Evolutionary conservation across 2,888 invertebrate species (phyloP).

Genomic region (Lasius fuliginosus): DNA sequence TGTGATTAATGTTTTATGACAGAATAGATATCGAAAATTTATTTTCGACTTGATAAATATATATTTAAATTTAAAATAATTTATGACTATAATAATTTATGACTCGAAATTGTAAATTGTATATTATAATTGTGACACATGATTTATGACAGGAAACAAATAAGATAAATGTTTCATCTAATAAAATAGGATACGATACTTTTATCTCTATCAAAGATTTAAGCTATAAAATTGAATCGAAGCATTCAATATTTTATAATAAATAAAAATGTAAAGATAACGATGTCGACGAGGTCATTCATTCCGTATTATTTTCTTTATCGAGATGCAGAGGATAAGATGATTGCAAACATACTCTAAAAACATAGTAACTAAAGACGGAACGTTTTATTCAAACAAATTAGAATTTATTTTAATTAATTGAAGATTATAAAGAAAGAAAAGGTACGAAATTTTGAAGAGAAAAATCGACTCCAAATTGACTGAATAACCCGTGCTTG

Average conservation of each 20-base stretch:
- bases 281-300: not conserved
- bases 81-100: slow-evolving; percentile 10
- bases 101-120: not conserved
- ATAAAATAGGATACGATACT: slow-evolving; percentile 15
- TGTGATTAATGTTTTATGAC: not conserved
- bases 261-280: slow-evolving; percentile 18
- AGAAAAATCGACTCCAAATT: not conserved
- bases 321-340: not conserved
- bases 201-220: slow-evolving; percentile 22
- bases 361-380: not conserved
- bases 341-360: not conserved
- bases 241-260: slow-evolving; percentile 19
- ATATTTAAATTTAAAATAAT: slow-evolving; percentile 1
- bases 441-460: not conserved
- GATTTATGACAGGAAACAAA: slow-evolving; percentile 20
- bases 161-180: not conserved
- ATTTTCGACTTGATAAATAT: not conserved
- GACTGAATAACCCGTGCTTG: not conserved
- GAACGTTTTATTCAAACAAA: not conserved
- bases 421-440: not conserved
- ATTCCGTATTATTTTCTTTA: slow-evolving; percentile 4
- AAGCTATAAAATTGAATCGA: not conserved
- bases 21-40: not conserved
- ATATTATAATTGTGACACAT: not conserved
- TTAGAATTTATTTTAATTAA: not conserved